A percentile compares a stretch with the other conserved stretches of the same genome.
phyloP scores from a whole-genome alignment of 2,888 invertebrate species.

The Rhopalosiphum nymphaeae region DNA sequence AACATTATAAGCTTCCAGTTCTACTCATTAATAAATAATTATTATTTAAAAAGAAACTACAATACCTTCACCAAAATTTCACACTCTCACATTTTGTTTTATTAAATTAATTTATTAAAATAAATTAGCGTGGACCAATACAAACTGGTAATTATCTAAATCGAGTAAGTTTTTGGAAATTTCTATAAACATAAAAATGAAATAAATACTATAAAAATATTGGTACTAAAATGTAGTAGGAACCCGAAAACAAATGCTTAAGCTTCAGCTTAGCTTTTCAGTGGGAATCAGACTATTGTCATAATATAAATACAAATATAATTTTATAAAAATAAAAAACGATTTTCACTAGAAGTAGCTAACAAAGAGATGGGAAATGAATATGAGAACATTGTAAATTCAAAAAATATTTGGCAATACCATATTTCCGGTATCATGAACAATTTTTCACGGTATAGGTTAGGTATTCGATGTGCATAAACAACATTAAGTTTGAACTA shows the following conservation, averaged over 20 bases:
- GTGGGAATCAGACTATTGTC: neutral
- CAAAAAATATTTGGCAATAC: constrained; percentile 42
- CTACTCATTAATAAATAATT: neutral
- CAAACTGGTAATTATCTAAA: neutral
- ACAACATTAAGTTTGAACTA: neutral
- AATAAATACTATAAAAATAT: neutral
- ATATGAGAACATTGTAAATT: neutral
- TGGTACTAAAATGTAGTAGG: neutral
- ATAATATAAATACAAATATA: neutral
- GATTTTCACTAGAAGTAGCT: neutral
- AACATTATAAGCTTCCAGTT: neutral
- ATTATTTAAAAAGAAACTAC: neutral
- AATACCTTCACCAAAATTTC: neutral
- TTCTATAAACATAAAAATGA: neutral
- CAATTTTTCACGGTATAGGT: constrained; percentile 40
- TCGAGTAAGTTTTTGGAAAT: neutral
- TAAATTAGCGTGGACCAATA: neutral
- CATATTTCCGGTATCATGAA: constrained; percentile 42
- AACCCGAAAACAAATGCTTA: neutral
- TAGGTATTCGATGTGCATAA: constrained; percentile 11
- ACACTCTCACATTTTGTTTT: neutral
- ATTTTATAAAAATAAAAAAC: neutral
- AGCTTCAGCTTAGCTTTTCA: neutral
- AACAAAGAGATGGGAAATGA: constrained; percentile 43
- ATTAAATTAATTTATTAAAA: neutral